These are phyloP conservation scores for Lasioglossum zephyrum DNA, from an alignment of 2,888 invertebrate species.

Conservation along the genomic window DNA sequence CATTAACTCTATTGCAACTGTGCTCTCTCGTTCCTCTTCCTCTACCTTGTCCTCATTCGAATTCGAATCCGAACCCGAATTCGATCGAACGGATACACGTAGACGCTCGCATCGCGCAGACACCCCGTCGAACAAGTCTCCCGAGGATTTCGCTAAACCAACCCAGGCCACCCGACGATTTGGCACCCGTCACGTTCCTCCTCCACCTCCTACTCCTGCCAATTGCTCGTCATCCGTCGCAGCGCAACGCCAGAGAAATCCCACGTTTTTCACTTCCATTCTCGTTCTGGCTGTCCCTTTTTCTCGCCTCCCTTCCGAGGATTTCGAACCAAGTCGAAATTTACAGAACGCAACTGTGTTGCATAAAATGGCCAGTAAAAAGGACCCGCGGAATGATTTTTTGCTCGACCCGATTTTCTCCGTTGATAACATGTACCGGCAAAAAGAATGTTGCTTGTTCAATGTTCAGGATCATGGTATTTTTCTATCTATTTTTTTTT, in stretches of 20 bases:
- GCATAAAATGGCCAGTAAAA: not conserved
- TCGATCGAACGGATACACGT: conserved; percentile 22
- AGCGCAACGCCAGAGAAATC: conserved; percentile 1
- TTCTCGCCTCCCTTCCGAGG: not conserved
- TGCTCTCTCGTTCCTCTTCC: not conserved
- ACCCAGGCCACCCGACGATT: conserved; percentile 32
- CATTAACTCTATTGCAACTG: not conserved
- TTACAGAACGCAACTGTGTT: not conserved
- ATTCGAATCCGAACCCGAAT: conserved; percentile 13
- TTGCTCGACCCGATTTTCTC: no score
- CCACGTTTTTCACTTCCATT: not conserved
- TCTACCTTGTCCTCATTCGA: not conserved
- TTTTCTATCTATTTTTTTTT: no score
- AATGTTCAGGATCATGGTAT: no score
- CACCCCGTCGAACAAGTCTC: conserved; percentile 21
- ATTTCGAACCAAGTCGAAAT: not conserved
- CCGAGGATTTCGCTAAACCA: conserved; percentile 39
- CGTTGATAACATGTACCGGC: no score
- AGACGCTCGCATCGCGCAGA: conserved; percentile 23
- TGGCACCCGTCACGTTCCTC: conserved; percentile 46
- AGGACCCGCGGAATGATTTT: not conserved
- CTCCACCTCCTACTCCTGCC: conserved; percentile 6
- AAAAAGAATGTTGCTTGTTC: no score
- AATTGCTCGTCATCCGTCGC: conserved; percentile 37
- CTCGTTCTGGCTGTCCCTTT: not conserved